Base-by-base conservation (phyloP, 2,888 invertebrate species). In the Ferdinandea cuprea region DNA sequence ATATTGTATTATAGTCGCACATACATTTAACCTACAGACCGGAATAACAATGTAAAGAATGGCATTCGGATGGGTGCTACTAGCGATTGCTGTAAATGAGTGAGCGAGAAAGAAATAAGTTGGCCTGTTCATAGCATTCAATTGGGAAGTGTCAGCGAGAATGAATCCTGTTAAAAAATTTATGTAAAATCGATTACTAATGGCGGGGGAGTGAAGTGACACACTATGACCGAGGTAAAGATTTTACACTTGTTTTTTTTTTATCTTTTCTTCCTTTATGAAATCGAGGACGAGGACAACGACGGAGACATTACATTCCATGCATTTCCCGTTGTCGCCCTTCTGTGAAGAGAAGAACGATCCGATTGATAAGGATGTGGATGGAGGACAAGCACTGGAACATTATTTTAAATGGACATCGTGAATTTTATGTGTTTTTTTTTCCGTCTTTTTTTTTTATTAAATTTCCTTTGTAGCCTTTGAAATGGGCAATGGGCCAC, bases 11-110 rank as follows among this genome's bases (percentile, higher is more conserved):
- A 42, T 68, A 50, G 52, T 17, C 40, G 28, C 56, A 50, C 46
- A 44, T 65, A 76, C 40, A 48, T 48, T 66, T 76, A 76, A 76
- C 69, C 76, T 63, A 30, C 59, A 48, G 76, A 71, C 65, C 77
- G 71, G 81, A 81, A 81, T 69, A 81, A 81, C 81, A 71, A 76
- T 77, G 65, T 77, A 81, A 77, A 58, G 65, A 66, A 81, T 71
- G 71, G 50, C 46, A 54, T 76, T 76, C 76, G 71, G 71, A 76
- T 69, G 69, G 63, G 9, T 59, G 17, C 63, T 80, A 68, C 21
- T 61, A 50, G 63, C 69, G 80, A 74, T 69, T 74, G 74, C 68
- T 48, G 65, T 35, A 44, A 19, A 17, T 13, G 54, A 1, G 13
- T 21, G 35, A 4, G 3, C 2, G 35, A 11, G 11, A 37, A 13